Evolutionary conservation across 1,140 invertebrate species (phyloP).

Genomic region (Meloidogyne exigua): DNA sequence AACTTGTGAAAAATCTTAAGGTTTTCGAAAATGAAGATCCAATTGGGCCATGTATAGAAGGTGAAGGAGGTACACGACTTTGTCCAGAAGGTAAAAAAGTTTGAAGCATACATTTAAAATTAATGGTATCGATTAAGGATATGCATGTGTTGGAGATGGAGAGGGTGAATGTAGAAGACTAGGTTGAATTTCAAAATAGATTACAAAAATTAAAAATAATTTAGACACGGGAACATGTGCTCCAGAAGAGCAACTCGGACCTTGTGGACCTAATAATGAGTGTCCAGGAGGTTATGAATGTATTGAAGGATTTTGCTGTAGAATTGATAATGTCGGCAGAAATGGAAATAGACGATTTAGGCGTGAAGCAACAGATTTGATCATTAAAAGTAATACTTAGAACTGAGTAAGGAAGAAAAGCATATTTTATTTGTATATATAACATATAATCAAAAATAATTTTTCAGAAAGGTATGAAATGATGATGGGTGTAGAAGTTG

Average conservation of each 20-base stretch:
- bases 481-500: no score
- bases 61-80: conserved; percentile 43
- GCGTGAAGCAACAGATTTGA: background rate
- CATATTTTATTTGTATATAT: no score
- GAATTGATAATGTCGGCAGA: background rate
- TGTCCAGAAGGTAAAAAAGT: conserved; percentile 48
- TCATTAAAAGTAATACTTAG: no score
- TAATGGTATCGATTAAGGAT: conserved; percentile 22
- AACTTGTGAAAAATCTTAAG: no score
- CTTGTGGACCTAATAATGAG: conserved; percentile 40
- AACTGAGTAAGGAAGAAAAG: no score
- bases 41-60: conserved; percentile 44
- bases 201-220: background rate
- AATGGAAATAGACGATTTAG: background rate
- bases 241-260: conserved; percentile 33
- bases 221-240: conserved; percentile 44
- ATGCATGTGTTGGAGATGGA: conserved; percentile 38
- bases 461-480: no score
- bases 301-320: conserved; percentile 39
- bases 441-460: no score
- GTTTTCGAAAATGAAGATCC: conserved; percentile 40
- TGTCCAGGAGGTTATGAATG: conserved; percentile 37
- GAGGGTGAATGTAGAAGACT: conserved; percentile 32
- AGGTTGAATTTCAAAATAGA: no score
- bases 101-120: no score